Evolutionary conservation across 2,888 invertebrate species (phyloP), one percentile per base, ranked within the genome.

Genomic region (Altica lythri): DNA sequence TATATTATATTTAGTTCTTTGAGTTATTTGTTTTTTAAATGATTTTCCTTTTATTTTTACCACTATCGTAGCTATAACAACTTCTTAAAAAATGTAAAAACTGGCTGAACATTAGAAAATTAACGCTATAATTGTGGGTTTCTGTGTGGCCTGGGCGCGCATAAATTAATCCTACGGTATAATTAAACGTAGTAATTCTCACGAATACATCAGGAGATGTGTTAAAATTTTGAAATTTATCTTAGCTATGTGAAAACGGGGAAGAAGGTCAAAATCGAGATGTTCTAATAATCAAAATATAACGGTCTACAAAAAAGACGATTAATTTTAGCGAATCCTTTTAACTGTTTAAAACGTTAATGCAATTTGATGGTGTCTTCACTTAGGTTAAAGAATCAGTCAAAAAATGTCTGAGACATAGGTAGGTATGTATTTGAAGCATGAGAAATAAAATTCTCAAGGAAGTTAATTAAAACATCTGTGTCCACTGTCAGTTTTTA

Each of bases 121-220:
- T 30, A 49, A 49, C 49, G 40, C 22, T 14, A 42, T 49, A 49
- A 49, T 49, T 49, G 42, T 16, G 32, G 49, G 49, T 49, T 18
- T 40, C 49, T 42, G 49, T 49, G 49, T 49, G 49, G 49, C 49
- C 49, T 42, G 49, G 16, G 40, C 40, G 49, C 38, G 49, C 49
- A 49, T 49, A 49, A 49, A 49, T 49, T 49, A 49, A 49, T 49
- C 30, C 30, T 51, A 50, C 35, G 45, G 35, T 54, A 53, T 57
- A 57, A 57, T 57, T 57, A 57, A 53, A 51, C 37, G 43, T 27
- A 46, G 51, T 54, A 54, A 54, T 51, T 57, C 53, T 56, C 56
- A 47, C 49, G 46, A 40, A 48, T 34, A 55, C 32, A 27, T 49
- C 53, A 45, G 42, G 30, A 55, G 47, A 58, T 44, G 59, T 34